Evolutionary conservation across 2,797 vertebrate genomes (phyloP), one percentile per base, ranked within the genome.

Genomic region (Chaetophractus vellerosus): DNA sequence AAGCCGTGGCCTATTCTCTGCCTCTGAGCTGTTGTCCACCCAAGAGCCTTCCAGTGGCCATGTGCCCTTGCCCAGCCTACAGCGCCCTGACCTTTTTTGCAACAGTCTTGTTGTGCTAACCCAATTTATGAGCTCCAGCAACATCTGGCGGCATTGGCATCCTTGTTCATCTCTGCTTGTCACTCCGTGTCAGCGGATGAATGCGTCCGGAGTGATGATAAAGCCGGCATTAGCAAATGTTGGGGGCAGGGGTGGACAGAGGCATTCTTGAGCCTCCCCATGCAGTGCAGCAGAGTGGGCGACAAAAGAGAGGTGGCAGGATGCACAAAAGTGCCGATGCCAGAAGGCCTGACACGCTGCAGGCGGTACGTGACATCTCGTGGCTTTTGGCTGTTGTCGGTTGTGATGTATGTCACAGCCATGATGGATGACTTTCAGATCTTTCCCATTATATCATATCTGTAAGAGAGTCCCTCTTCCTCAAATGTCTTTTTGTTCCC

Each of bases 371-470:
- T 98, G 99, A 99, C 99, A 98, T 98, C 95, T 96, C 97, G 96
- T 98, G 98, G 98, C 98, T 98, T 98, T 96, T 96, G 97, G 98
- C 99, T 98, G 98, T 99, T 99, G 99, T 99, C 98, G 98, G 98
- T 96, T 98, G 99, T 98, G 99, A 99, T 99, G 99, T 99, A 98
- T 99, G 99, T 99, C 99, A 99, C 96, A 9, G 0, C 96, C 98
- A 99, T 99, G 99, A 99, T 99, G 99, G 99, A 99, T 99, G 98
- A 99, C 98, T 98, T 98, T 99, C 98, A 98, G 98, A 99, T 99
- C 98, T 97, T 98, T 98, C 97, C 99, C 98, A 99, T 99, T 99
- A 99, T 99, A 99, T 98, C 98, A 98, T 98, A 99, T 98, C 98
- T 98, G 98, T 99, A 99, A 98, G 98, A 98, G 98, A 98, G 98